phyloP scores from a whole-genome alignment of 2,113 vertebrate species.

The Silurus meridionalis region DNA sequence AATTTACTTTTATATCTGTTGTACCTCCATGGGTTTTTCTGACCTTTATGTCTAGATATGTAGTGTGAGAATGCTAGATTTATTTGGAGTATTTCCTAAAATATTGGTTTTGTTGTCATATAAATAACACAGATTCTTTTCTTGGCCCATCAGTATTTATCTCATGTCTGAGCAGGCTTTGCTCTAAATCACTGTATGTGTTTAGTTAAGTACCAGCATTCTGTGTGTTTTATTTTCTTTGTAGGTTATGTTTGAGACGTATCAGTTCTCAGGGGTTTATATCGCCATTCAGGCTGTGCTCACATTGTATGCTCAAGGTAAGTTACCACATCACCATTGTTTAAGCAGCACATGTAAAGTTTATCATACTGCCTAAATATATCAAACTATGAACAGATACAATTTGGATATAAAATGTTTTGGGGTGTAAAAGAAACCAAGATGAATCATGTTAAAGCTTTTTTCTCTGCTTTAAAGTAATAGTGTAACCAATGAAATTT shows the following conservation, averaged over 20 bases:
- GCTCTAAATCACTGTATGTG: not conserved
- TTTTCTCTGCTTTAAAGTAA: not conserved
- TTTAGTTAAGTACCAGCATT: not conserved
- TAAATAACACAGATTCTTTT: not conserved
- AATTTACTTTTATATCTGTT: not conserved
- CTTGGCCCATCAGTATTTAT: not conserved
- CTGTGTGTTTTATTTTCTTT: slow-evolving; percentile 39
- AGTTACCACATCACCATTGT: not conserved
- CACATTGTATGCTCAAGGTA: slow-evolving; percentile 98
- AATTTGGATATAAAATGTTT: not conserved
- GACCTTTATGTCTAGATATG: not conserved
- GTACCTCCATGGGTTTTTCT: not conserved
- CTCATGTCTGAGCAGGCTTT: not conserved
- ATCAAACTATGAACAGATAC: not conserved
- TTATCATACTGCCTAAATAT: not conserved
- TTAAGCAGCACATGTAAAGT: not conserved
- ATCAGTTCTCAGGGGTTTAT: slow-evolving; percentile 95
- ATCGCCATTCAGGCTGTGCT: slow-evolving; percentile 98
- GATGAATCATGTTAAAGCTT: not conserved
- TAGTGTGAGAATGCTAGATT: not conserved
- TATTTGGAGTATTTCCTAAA: not conserved
- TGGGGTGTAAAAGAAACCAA: not conserved
- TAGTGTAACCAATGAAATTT: not conserved
- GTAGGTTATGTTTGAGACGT: slow-evolving; percentile 99
- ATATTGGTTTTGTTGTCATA: not conserved